phyloP scores from a whole-genome alignment of 2,888 invertebrate species.

The Caenorhabditis sulstoni region DNA sequence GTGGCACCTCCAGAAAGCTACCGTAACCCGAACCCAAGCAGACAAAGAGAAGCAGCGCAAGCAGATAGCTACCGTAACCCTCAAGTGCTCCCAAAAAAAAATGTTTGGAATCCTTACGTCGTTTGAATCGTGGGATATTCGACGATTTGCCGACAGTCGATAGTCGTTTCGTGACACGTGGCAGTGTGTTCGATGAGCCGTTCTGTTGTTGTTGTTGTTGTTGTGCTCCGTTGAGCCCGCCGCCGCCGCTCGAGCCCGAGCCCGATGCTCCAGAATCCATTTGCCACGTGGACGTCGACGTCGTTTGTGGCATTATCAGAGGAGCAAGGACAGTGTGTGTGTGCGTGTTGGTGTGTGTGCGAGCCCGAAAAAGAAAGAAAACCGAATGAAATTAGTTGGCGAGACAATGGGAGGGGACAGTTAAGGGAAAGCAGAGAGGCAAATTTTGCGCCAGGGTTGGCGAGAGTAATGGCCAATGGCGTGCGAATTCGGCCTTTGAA shows the following conservation, averaged over 20 bases:
- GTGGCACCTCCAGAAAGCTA: no score
- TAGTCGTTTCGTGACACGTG: constrained; percentile 48
- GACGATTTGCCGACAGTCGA: constrained; percentile 34
- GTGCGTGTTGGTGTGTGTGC: no score
- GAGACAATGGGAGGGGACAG: neutral
- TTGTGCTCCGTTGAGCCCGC: no score
- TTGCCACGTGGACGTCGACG: constrained; percentile 12
- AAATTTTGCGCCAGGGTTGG: no score
- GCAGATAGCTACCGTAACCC: neutral
- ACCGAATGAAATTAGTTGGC: neutral
- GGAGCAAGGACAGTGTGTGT: constrained; percentile 1
- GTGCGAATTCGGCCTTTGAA: no score
- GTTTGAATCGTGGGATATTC: constrained; percentile 58
- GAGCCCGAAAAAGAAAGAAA: neutral
- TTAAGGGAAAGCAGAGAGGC: neutral
- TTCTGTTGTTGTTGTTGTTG: constrained; percentile 4
- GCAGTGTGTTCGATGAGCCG: constrained; percentile 42
- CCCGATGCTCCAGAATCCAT: neutral
- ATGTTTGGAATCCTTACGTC: constrained; percentile 34
- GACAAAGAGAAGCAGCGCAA: neutral
- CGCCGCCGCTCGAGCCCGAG: neutral
- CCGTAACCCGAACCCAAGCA: neutral
- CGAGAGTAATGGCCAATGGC: no score
- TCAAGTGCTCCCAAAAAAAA: neutral
- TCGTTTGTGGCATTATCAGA: constrained; percentile 29